A percentile compares a stretch with the other conserved stretches of the same genome.
phyloP scores from a whole-genome alignment of 2,888 invertebrate genomes.

The Theretra japonica region DNA sequence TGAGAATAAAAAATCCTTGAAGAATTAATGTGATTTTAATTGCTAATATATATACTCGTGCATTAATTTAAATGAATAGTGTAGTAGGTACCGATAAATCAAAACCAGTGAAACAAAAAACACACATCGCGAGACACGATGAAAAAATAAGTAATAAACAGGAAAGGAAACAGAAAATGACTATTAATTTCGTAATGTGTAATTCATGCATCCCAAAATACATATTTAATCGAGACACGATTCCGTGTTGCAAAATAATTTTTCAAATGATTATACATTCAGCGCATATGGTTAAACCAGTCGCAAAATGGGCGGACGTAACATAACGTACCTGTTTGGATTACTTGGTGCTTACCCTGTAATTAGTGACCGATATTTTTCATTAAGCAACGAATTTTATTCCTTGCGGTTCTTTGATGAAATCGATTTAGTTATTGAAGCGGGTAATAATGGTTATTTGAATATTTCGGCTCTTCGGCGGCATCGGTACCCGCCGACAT shows the following conservation, averaged over 20 bases:
- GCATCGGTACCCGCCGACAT: background rate
- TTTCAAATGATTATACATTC: constrained; percentile 32
- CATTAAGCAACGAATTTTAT: constrained; percentile 21
- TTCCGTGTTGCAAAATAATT: constrained; percentile 16
- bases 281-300: constrained; percentile 39
- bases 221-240: background rate
- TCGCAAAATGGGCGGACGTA: constrained; percentile 10
- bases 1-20: too few relatives aligned
- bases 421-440: constrained; percentile 21
- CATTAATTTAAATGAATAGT: too few relatives aligned
- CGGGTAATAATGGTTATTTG: constrained; percentile 8
- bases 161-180: background rate
- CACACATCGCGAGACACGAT: background rate
- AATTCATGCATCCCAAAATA: constrained; percentile 8
- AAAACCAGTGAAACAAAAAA: too few relatives aligned
- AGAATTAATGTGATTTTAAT: too few relatives aligned
- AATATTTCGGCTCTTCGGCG: constrained; percentile 20
- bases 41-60: too few relatives aligned
- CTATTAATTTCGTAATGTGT: background rate
- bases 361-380: constrained; percentile 16
- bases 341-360: constrained; percentile 19
- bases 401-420: constrained; percentile 6
- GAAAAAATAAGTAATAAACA: background rate
- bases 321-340: constrained; percentile 14
- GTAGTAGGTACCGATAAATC: too few relatives aligned